Conservation (phyloP, 2,888 invertebrate species). For the Tridacna crocea region DNA sequence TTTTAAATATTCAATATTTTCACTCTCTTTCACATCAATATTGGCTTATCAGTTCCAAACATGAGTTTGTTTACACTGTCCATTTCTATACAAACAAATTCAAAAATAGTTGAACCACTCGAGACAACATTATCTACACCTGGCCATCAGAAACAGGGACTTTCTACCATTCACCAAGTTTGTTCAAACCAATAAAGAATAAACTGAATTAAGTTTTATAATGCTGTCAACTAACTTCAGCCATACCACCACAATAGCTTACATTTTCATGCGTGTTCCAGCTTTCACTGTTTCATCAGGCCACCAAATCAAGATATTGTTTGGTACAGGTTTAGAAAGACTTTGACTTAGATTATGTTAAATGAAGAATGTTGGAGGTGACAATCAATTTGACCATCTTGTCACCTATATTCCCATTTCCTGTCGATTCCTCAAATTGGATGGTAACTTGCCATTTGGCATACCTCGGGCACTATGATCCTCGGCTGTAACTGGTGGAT, state of each 20-base stretch:
- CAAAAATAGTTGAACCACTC: constrained; percentile 19
- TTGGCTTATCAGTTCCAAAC: constrained; percentile 18
- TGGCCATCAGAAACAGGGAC: background rate
- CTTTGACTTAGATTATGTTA: too few relatives aligned
- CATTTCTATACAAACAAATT: constrained; percentile 29
- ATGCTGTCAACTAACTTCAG: background rate
- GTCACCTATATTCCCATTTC: too few relatives aligned
- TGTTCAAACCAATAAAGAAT: background rate
- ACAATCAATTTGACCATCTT: too few relatives aligned
- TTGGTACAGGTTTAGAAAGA: too few relatives aligned
- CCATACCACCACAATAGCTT: background rate
- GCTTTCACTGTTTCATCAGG: background rate
- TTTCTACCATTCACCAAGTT: background rate
- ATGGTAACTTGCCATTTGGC: too few relatives aligned
- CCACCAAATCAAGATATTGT: too few relatives aligned
- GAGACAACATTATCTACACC: constrained; percentile 17
- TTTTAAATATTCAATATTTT: constrained; percentile 21
- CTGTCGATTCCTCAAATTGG: too few relatives aligned
- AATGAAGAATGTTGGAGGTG: too few relatives aligned
- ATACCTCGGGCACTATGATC: too few relatives aligned
- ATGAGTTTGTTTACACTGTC: constrained; percentile 20
- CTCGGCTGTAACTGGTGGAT: too few relatives aligned
- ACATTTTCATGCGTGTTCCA: background rate
- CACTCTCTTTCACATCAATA: constrained; percentile 25
- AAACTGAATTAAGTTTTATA: background rate